Evolutionary conservation across 2,113 vertebrate species (phyloP).

Genomic region (Henicopernis longicauda): DNA sequence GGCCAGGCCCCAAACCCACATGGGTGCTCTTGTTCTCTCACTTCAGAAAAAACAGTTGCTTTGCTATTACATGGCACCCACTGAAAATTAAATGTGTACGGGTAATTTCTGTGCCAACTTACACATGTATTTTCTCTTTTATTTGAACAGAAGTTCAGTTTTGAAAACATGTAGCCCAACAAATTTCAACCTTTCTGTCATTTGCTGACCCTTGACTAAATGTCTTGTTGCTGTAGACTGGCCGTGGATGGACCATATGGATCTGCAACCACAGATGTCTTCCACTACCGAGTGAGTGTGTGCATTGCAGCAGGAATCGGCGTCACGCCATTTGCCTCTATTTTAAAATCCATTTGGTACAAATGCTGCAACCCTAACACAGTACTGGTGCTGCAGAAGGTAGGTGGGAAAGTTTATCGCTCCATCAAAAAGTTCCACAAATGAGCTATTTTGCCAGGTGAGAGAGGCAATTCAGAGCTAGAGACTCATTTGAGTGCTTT

Average conservation of each 20-base stretch:
- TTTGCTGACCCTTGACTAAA: background rate
- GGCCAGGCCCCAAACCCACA: constrained; percentile 38
- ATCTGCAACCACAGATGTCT: constrained; percentile 68
- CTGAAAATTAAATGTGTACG: background rate
- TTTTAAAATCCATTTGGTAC: constrained; percentile 80
- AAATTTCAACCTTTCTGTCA: background rate
- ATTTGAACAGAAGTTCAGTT: background rate
- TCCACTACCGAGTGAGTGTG: constrained; percentile 72
- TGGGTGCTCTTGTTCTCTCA: constrained; percentile 11
- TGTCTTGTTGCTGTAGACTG: constrained; percentile 60
- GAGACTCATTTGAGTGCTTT: background rate
- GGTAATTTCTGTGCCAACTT: background rate
- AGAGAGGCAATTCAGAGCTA: background rate
- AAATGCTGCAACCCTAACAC: constrained; percentile 41
- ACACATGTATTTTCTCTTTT: background rate
- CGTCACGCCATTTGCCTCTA: constrained; percentile 78
- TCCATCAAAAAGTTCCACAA: background rate
- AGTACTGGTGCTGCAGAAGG: constrained; percentile 69
- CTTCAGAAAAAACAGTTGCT: background rate
- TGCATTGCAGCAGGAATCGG: constrained; percentile 80
- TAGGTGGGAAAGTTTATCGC: constrained; percentile 40
- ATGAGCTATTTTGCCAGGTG: background rate
- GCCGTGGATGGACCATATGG: constrained; percentile 79
- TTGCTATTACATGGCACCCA: background rate
- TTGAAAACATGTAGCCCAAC: background rate